These are phyloP conservation scores for Spea multiplicata DNA, from an alignment of 2,113 vertebrate species.

Conservation along the genomic window DNA sequence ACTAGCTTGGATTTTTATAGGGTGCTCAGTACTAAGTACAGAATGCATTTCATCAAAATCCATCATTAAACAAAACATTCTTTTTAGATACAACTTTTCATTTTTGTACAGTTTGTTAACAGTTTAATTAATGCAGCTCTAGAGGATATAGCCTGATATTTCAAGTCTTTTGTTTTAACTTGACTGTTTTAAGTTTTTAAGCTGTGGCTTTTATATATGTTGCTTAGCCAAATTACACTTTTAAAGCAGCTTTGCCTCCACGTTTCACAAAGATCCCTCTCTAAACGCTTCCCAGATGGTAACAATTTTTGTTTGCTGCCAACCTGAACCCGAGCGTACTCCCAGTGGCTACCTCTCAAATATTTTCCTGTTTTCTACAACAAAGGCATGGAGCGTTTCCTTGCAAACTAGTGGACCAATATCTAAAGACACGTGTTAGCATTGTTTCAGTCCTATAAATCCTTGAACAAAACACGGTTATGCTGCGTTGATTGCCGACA, in stretches of 20 bases:
- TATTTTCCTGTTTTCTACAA: slow-evolving; percentile 33
- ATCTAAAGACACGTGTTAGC: background rate
- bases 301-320: slow-evolving; percentile 45
- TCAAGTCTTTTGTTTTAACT: background rate
- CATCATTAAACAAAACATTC: too few relatives aligned
- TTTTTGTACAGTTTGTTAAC: background rate
- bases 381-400: slow-evolving; percentile 36
- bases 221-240: slow-evolving; percentile 11
- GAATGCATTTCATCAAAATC: too few relatives aligned
- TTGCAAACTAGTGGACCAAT: slow-evolving; percentile 14
- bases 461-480: too few relatives aligned
- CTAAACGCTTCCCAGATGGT: slow-evolving; percentile 44
- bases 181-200: slow-evolving; percentile 4
- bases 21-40: too few relatives aligned
- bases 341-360: slow-evolving; percentile 31
- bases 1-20: too few relatives aligned
- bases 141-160: background rate
- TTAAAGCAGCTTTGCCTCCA: slow-evolving; percentile 4
- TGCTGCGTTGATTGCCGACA: too few relatives aligned
- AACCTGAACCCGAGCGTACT: slow-evolving; percentile 35
- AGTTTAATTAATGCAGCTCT: background rate
- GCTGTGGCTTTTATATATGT: slow-evolving; percentile 3
- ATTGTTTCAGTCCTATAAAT: too few relatives aligned
- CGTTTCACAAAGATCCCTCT: slow-evolving; percentile 32
- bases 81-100: background rate